Percentiles rank a stretch among this genome's conserved stretches.
These are phyloP conservation scores for Hypanus sabinus DNA, from an alignment of 2,113 vertebrate species.

Conservation along the genomic window DNA sequence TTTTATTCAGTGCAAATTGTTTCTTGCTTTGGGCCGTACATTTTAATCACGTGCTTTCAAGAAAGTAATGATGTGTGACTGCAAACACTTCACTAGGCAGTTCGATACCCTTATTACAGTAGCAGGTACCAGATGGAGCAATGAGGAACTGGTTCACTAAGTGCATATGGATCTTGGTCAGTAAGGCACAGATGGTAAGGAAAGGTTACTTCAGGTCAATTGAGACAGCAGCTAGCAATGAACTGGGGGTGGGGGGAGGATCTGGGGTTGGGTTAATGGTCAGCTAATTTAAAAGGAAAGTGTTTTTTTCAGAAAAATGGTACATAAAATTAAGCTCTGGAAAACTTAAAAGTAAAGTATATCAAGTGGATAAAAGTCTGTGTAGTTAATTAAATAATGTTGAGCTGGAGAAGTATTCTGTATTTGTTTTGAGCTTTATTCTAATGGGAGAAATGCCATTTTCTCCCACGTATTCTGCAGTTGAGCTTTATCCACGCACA, in stretches of 20 bases:
- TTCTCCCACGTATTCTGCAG: neutral
- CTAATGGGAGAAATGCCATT: neutral
- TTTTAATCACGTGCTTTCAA: neutral
- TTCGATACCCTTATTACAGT: neutral
- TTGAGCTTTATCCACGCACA: neutral
- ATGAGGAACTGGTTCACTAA: neutral
- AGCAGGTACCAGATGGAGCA: constrained; percentile 21
- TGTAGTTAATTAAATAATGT: neutral
- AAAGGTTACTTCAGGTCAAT: constrained; percentile 20
- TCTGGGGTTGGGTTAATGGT: neutral
- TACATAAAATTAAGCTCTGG: neutral
- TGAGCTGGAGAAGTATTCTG: neutral
- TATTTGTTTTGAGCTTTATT: neutral
- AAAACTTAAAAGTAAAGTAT: neutral
- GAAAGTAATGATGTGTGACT: neutral
- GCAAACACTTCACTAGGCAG: neutral
- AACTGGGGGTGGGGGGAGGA: neutral
- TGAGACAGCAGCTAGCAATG: neutral
- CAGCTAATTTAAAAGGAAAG: neutral
- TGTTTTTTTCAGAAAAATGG: neutral
- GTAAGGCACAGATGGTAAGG: neutral
- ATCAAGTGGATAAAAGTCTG: neutral
- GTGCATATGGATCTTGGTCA: neutral
- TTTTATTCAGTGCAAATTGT: neutral
- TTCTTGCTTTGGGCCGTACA: neutral